A percentile compares a stretch with the other conserved stretches of the same genome.
These are phyloP conservation scores for Suillia variegata DNA, from an alignment of 2,888 invertebrate genomes.

Conservation along the genomic window DNA sequence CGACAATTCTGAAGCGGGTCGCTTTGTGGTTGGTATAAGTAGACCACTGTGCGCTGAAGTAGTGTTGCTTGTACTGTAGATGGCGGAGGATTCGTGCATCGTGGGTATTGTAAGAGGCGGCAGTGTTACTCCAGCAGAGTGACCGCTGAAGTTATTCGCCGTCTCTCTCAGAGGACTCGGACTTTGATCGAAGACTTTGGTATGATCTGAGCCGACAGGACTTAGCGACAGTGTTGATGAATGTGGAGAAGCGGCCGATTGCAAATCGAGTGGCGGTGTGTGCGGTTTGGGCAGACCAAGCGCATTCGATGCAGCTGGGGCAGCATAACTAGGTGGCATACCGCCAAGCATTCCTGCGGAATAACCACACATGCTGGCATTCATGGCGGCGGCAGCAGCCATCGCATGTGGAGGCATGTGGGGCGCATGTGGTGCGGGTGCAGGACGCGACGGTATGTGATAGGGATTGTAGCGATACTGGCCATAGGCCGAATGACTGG, in stretches of 20 bases:
- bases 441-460: conserved; percentile 63
- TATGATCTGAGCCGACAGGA: conserved; percentile 60
- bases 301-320: conserved; percentile 34
- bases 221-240: conserved; percentile 59
- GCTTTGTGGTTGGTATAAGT: conserved; percentile 47
- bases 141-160: conserved; percentile 26
- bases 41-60: conserved; percentile 31
- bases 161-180: conserved; percentile 46
- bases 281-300: conserved; percentile 55
- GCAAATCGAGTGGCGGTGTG: conserved; percentile 60
- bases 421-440: conserved; percentile 53
- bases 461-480: conserved; percentile 63
- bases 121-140: conserved; percentile 19
- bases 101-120: conserved; percentile 19
- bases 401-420: conserved; percentile 61
- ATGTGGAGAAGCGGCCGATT: conserved; percentile 59
- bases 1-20: conserved; percentile 43
- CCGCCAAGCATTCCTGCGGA: conserved; percentile 42
- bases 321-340: conserved; percentile 46
- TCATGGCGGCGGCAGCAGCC: conserved; percentile 52
- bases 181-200: conserved; percentile 58
- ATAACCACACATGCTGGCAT: conserved; percentile 39
- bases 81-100: conserved; percentile 8
- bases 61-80: conserved; percentile 9
- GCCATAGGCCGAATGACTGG: conserved; percentile 46